Evolutionary conservation across 2,113 vertebrate genomes (phyloP).

Genomic region (Perognathus longimembris): DNA sequence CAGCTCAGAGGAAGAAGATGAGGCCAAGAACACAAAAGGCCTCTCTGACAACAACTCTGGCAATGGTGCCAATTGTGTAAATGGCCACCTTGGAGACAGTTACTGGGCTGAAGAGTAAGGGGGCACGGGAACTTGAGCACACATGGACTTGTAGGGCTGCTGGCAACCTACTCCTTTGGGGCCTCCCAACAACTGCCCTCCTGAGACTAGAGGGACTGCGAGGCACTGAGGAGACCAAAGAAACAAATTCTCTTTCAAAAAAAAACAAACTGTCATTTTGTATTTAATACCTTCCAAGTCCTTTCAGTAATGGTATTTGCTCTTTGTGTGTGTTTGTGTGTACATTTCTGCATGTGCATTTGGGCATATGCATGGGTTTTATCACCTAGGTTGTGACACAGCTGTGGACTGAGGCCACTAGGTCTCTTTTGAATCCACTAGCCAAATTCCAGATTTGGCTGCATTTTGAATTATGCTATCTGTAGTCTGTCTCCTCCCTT

Average conservation of each 20-base stretch:
- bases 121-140: constrained; percentile 56
- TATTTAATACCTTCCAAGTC: constrained; percentile 77
- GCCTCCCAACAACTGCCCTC: constrained; percentile 2
- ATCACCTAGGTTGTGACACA: constrained; percentile 57
- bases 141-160: constrained; percentile 73
- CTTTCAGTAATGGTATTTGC: constrained; percentile 70
- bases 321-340: constrained; percentile 43
- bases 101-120: constrained; percentile 88
- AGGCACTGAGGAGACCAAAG: constrained; percentile 71
- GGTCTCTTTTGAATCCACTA: constrained; percentile 34
- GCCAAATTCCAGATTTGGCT: constrained; percentile 54
- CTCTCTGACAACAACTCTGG: constrained; percentile 77
- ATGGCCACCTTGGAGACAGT: constrained; percentile 89
- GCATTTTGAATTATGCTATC: constrained; percentile 41
- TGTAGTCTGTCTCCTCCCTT: not conserved
- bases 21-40: constrained; percentile 80
- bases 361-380: constrained; percentile 55
- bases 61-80: constrained; percentile 92
- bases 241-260: constrained; percentile 70
- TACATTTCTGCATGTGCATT: constrained; percentile 55
- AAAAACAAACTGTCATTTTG: constrained; percentile 74
- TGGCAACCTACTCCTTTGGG: not conserved
- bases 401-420: constrained; percentile 38
- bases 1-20: constrained; percentile 95
- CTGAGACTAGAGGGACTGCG: constrained; percentile 23